phyloP scores from a whole-genome alignment of 1,140 invertebrate genomes.

The Subanguina moxae region DNA sequence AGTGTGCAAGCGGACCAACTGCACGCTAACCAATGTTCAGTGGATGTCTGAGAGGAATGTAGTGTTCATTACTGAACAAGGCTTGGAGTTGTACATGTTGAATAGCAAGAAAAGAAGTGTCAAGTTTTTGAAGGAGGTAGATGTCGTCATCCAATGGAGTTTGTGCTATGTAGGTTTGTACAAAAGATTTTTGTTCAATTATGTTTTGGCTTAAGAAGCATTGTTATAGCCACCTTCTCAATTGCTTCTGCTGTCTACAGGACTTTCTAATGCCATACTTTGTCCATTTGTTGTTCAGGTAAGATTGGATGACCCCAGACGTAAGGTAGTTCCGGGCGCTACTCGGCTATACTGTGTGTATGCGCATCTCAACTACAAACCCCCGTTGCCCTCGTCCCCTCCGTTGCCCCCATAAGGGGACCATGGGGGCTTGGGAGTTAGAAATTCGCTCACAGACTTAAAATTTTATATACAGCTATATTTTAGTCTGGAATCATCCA shows the following conservation, averaged over 20 bases:
- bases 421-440: no score
- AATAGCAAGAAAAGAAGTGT: slow-evolving; percentile 24
- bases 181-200: slow-evolving; percentile 16
- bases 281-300: slow-evolving; percentile 29
- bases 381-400: no score
- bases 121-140: slow-evolving; percentile 24
- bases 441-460: no score
- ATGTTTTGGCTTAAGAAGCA: no score
- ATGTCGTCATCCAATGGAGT: slow-evolving; percentile 11
- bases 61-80: slow-evolving; percentile 19
- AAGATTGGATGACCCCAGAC: no score
- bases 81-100: slow-evolving; percentile 23
- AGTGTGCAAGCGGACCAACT: background rate
- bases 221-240: slow-evolving; percentile 25
- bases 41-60: slow-evolving; percentile 28
- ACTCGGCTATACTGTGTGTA: no score
- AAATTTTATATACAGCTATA: background rate
- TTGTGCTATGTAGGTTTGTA: slow-evolving; percentile 30
- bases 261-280: slow-evolving; percentile 14
- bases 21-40: slow-evolving; percentile 12
- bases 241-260: slow-evolving; percentile 22
- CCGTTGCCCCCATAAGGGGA: no score
- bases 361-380: no score
- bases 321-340: no score
- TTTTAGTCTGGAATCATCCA: slow-evolving; percentile 25